Evolutionary conservation across 2,888 invertebrate genomes (phyloP).

Genomic region (Aphelenchoides bicaudatus): DNA sequence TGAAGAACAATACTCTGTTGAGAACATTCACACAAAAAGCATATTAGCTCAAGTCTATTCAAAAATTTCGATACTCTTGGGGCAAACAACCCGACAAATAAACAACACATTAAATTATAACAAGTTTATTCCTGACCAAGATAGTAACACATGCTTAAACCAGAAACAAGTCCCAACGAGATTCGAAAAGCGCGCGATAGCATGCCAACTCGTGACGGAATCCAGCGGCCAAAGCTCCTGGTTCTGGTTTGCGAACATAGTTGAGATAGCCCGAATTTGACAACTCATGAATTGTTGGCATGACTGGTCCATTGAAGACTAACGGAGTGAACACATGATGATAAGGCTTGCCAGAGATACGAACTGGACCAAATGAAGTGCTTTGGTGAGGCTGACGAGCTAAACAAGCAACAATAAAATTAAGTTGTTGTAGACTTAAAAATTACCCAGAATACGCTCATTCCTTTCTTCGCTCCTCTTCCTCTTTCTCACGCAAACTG

Average conservation of each 20-base stretch:
- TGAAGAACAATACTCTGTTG: too few species aligned
- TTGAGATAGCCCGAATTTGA: slow-evolving; percentile 40
- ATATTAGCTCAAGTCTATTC: too few species aligned
- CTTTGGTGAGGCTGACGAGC: slow-evolving; percentile 62
- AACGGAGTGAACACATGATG: slow-evolving; percentile 66
- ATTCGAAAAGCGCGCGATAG: slow-evolving; percentile 50
- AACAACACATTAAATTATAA: too few species aligned
- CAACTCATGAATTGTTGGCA: slow-evolving; percentile 67
- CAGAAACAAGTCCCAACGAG: slow-evolving; percentile 43
- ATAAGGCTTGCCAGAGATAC: slow-evolving; percentile 70
- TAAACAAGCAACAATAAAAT: slow-evolving; percentile 17
- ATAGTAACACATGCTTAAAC: too few species aligned
- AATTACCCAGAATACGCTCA: slow-evolving; percentile 65
- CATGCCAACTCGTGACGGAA: slow-evolving; percentile 46
- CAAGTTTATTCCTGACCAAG: too few species aligned
- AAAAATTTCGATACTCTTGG: too few species aligned
- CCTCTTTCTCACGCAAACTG: slow-evolving; percentile 62
- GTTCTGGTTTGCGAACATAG: slow-evolving; percentile 34
- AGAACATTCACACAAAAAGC: too few species aligned
- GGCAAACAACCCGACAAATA: too few species aligned
- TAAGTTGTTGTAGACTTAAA: background rate
- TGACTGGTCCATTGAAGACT: slow-evolving; percentile 62
- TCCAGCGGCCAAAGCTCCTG: slow-evolving; percentile 48
- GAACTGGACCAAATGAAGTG: slow-evolving; percentile 70
- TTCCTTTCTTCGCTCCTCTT: slow-evolving; percentile 66